A percentile compares a stretch with the other conserved stretches of the same genome.
Conservation (phyloP, 2,888 invertebrate genomes). For the Dryobota labecula region DNA sequence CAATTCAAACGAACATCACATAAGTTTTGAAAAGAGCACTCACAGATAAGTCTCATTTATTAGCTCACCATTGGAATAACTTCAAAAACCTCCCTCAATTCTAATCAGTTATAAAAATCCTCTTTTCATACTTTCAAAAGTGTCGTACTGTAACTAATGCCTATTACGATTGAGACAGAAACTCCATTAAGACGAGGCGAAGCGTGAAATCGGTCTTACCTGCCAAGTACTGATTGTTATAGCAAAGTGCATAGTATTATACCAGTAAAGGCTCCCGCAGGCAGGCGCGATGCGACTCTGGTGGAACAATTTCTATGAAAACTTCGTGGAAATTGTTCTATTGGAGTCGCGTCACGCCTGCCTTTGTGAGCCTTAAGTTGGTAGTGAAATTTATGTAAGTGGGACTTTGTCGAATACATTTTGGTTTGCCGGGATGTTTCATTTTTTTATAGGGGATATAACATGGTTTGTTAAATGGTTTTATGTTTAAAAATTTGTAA, state of each 20-base stretch:
- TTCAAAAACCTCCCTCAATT: not conserved
- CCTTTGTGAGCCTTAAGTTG: not conserved
- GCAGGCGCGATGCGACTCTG: no score
- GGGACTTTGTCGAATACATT: not conserved
- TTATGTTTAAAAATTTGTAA: not conserved
- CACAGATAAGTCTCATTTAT: not conserved
- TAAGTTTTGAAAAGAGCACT: no score
- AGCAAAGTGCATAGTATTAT: conserved; percentile 50
- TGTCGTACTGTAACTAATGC: conserved; percentile 56
- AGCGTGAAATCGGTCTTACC: conserved; percentile 70
- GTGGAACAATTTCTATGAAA: no score
- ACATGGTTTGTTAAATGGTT: not conserved
- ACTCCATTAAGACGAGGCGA: conserved; percentile 62
- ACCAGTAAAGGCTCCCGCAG: not conserved
- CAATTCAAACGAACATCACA: no score
- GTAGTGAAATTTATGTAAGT: conserved; percentile 25
- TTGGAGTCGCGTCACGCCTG: no score
- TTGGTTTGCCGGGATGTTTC: not conserved
- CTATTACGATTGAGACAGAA: conserved; percentile 56
- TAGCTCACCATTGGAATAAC: not conserved
- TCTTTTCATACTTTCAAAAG: conserved; percentile 19
- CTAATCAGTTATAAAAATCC: conserved; percentile 24
- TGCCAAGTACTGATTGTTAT: conserved; percentile 62
- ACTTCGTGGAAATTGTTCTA: no score
- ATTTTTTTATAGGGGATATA: not conserved